Conservation (phyloP, 1,140 invertebrate genomes). For the Heterodera carotae region DNA sequence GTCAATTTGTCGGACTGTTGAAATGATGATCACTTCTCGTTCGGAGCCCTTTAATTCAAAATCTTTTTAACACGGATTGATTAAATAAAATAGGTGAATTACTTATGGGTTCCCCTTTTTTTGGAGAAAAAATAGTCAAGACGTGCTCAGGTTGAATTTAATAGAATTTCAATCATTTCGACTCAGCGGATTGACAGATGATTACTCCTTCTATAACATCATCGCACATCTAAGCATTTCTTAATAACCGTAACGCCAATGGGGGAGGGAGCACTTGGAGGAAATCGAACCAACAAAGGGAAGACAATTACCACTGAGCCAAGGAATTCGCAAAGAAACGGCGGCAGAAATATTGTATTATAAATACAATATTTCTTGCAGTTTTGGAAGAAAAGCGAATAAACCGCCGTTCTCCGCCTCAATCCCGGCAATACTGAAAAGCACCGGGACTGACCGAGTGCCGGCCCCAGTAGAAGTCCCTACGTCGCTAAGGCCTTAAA, state of each 20-base stretch:
- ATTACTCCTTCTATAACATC: neutral
- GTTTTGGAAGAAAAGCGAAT: neutral
- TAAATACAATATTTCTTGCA: neutral
- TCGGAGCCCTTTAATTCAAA: slow-evolving; percentile 41
- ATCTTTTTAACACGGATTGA: too few species aligned
- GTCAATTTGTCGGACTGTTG: slow-evolving; percentile 35
- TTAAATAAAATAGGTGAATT: too few species aligned
- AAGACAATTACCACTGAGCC: neutral
- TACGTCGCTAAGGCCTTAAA: too few species aligned
- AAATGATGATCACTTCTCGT: slow-evolving; percentile 45
- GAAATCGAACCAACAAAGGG: neutral
- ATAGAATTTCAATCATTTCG: neutral
- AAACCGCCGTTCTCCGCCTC: too few species aligned
- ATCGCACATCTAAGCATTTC: neutral
- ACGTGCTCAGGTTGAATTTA: neutral
- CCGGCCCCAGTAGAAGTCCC: too few species aligned
- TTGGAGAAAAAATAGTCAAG: too few species aligned
- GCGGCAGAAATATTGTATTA: neutral
- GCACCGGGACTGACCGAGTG: too few species aligned
- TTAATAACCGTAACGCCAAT: too few species aligned
- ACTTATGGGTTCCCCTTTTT: too few species aligned
- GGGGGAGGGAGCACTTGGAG: too few species aligned
- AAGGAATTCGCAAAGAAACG: too few species aligned
- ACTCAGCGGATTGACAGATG: neutral
- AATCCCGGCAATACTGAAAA: too few species aligned